Conservation (phyloP, 2,797 vertebrate species). For the Melanotaenia parkinsoni region DNA sequence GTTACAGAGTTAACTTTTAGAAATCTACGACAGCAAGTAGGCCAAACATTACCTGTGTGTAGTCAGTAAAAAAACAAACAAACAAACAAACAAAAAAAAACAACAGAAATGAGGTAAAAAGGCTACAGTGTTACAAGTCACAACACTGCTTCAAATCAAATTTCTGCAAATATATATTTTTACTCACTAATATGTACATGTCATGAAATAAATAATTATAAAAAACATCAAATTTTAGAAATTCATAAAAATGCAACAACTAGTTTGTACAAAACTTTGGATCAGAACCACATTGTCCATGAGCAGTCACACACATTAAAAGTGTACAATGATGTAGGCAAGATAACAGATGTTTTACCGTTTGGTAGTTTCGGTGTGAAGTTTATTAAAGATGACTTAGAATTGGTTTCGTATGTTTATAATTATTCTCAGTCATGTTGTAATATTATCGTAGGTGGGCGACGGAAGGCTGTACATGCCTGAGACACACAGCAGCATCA, state of each 20-base stretch:
- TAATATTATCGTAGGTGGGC: slow-evolving; percentile 23
- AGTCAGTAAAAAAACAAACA: slow-evolving; percentile 83
- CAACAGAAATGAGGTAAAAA: slow-evolving; percentile 87
- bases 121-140: slow-evolving; percentile 86
- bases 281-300: slow-evolving; percentile 77
- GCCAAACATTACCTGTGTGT: slow-evolving; percentile 81
- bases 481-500: slow-evolving; percentile 57
- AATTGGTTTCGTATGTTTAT: slow-evolving; percentile 50
- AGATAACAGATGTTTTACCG: slow-evolving; percentile 43
- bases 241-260: slow-evolving; percentile 80
- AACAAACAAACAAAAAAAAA: slow-evolving; percentile 15
- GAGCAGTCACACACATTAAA: slow-evolving; percentile 58
- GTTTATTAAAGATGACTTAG: slow-evolving; percentile 58
- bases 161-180: slow-evolving; percentile 92
- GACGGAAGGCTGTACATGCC: slow-evolving; percentile 42
- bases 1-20: slow-evolving; percentile 93
- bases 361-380: slow-evolving; percentile 51
- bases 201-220: slow-evolving; percentile 95
- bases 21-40: slow-evolving; percentile 86
- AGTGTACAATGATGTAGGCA: slow-evolving; percentile 54
- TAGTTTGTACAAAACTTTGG: slow-evolving; percentile 94
- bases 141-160: slow-evolving; percentile 83
- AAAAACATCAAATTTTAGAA: slow-evolving; percentile 87
- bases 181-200: slow-evolving; percentile 92
- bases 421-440: slow-evolving; percentile 49